Percentiles rank a stretch among this genome's conserved stretches.
These are phyloP conservation scores for Dasypus novemcinctus DNA, from an alignment of 2,113 vertebrate genomes.

Conservation along the genomic window DNA sequence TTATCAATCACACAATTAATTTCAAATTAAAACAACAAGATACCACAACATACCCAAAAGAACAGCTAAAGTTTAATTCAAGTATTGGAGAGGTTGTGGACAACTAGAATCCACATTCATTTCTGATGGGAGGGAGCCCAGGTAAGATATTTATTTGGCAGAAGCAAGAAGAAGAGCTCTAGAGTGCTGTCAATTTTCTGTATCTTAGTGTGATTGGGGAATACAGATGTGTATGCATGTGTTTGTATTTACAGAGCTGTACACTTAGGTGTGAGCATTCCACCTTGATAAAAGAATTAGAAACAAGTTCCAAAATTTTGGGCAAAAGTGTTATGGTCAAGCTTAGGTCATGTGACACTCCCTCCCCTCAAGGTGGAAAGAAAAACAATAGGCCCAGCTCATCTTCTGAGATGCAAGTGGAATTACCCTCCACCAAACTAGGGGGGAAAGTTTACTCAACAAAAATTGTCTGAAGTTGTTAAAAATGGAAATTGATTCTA, in stretches of 20 bases:
- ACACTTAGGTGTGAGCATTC: not conserved
- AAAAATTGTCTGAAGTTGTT: not conserved
- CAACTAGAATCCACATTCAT: not conserved
- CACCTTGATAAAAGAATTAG: not conserved
- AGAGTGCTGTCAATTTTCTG: not conserved
- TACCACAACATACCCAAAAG: not conserved
- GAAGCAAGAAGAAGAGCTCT: rapidly evolving
- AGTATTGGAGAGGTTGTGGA: too few relatives aligned
- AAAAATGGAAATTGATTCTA: not conserved
- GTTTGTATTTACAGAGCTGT: not conserved
- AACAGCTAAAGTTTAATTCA: not conserved
- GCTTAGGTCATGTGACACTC: not conserved
- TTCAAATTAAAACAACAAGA: not conserved
- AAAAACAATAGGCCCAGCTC: rapidly evolving
- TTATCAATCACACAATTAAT: not conserved
- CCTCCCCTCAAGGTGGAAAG: too few relatives aligned
- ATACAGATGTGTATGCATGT: not conserved
- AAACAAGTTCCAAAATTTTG: not conserved
- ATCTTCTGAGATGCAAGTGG: not conserved
- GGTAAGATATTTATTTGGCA: not conserved
- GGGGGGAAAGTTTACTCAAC: not conserved
- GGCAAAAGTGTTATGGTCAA: not conserved
- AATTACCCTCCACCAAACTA: not conserved
- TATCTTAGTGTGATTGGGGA: not conserved
- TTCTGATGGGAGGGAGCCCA: not conserved